Evolutionary conservation across 2,888 invertebrate genomes (phyloP).

Genomic region (Hymenopus coronatus): DNA sequence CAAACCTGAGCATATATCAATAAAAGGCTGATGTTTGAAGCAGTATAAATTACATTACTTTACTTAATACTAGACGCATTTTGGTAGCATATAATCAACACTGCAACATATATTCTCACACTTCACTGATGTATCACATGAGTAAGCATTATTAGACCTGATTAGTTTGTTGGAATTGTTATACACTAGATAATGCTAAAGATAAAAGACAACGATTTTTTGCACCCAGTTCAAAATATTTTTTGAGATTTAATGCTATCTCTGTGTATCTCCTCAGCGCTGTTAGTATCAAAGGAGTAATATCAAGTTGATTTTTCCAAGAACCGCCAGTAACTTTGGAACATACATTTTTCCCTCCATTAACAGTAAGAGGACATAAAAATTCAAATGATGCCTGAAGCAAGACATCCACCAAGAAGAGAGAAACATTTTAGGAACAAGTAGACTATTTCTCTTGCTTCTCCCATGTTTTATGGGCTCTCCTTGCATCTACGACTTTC

Average conservation of each 20-base stretch:
- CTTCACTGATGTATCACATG: too few relatives aligned
- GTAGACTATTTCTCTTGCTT: not conserved
- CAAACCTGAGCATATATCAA: too few relatives aligned
- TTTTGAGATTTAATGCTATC: not conserved
- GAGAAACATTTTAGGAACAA: not conserved
- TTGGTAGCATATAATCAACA: too few relatives aligned
- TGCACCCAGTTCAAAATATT: too few relatives aligned
- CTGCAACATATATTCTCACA: too few relatives aligned
- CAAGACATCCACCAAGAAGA: not conserved
- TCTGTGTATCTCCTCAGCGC: not conserved
- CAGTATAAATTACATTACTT: too few relatives aligned
- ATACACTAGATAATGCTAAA: too few relatives aligned
- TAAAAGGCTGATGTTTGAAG: too few relatives aligned
- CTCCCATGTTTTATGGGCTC: not conserved
- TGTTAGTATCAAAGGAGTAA: not conserved
- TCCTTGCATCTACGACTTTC: not conserved
- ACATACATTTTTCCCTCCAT: not conserved
- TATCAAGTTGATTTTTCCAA: not conserved
- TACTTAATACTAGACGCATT: too few relatives aligned
- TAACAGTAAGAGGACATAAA: not conserved
- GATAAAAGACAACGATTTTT: too few relatives aligned
- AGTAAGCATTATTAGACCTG: too few relatives aligned
- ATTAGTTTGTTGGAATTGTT: too few relatives aligned
- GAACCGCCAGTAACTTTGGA: not conserved
- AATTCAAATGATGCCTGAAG: constrained; percentile 13